These are phyloP conservation scores for Struthio camelus DNA, from an alignment of 2,113 vertebrate genomes.

Conservation along the genomic window DNA sequence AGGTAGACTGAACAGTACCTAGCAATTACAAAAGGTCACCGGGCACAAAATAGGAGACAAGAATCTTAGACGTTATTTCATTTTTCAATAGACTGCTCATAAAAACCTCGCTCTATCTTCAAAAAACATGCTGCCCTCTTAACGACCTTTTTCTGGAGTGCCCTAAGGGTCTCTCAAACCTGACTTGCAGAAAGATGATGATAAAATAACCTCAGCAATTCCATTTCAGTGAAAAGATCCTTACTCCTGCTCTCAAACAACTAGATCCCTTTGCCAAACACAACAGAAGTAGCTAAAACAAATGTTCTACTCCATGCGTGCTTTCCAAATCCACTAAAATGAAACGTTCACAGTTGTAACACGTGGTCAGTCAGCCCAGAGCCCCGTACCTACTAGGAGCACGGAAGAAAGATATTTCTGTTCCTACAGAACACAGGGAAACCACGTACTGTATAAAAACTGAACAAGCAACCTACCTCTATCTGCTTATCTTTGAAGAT, in stretches of 20 bases:
- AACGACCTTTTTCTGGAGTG: not conserved
- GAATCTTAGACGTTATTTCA: accelerated
- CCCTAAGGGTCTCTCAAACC: not conserved
- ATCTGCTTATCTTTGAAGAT: conserved; percentile 91
- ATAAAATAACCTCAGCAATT: not conserved
- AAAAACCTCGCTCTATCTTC: not conserved
- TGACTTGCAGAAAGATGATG: not conserved
- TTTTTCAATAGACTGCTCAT: not conserved
- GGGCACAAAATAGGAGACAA: not conserved
- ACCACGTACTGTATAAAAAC: not conserved
- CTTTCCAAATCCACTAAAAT: not conserved
- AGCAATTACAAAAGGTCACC: not conserved
- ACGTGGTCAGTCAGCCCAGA: not conserved
- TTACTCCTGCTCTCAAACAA: not conserved
- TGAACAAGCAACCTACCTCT: conserved; percentile 76
- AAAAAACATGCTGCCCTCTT: not conserved
- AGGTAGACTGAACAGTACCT: not conserved
- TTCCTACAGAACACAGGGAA: not conserved
- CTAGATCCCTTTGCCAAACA: not conserved
- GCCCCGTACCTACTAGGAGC: not conserved
- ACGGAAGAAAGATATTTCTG: not conserved
- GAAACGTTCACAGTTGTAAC: not conserved
- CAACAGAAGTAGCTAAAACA: not conserved
- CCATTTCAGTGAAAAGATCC: not conserved
- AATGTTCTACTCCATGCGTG: not conserved